Conservation (phyloP, 2,797 vertebrate species). For the Scolopax bukidnonensis region DNA sequence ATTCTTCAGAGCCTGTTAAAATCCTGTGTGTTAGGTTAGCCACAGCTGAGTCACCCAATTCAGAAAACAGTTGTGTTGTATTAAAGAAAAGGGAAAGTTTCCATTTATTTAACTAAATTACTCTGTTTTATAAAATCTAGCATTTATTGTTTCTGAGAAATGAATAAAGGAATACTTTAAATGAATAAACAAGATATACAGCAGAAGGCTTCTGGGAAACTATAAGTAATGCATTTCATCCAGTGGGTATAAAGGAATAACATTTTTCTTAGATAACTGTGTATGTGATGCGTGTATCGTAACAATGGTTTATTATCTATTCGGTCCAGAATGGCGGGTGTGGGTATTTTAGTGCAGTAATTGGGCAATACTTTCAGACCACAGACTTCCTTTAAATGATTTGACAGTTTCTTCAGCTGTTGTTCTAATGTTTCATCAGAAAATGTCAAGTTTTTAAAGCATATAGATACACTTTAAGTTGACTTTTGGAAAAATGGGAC, state of each 20-base stretch:
- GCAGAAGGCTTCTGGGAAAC: neutral
- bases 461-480: neutral
- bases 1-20: neutral
- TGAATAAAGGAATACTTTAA: neutral
- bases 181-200: neutral
- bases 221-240: neutral
- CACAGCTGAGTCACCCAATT: neutral
- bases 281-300: neutral
- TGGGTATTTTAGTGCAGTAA: constrained; percentile 21
- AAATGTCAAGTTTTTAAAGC: neutral
- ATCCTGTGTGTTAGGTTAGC: neutral
- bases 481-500: neutral
- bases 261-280: constrained; percentile 31
- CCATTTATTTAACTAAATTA: neutral
- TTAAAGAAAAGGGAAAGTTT: neutral
- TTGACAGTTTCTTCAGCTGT: constrained; percentile 46
- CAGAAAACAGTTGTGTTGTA: neutral
- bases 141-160: neutral
- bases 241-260: neutral
- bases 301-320: constrained; percentile 54
- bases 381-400: constrained; percentile 64
- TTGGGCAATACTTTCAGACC: constrained; percentile 52
- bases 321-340: constrained; percentile 4
- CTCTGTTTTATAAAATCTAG: neutral
- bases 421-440: neutral